Base-by-base conservation (phyloP, 2,888 invertebrate genomes). In the Listrodromus nycthemerus region DNA sequence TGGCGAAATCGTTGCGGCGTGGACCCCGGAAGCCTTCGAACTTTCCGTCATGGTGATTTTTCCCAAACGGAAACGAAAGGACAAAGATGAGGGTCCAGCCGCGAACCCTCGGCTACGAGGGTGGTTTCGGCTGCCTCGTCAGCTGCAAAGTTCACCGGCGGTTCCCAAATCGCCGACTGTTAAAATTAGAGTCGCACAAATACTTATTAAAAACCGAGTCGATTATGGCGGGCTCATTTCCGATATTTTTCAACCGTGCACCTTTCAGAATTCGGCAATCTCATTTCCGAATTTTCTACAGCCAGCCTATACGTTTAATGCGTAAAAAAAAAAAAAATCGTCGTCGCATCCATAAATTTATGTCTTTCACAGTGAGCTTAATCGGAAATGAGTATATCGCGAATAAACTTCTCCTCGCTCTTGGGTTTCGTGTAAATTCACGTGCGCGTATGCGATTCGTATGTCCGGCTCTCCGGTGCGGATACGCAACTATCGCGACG, bases 11-110 rank as follows among this genome's bases (percentile, higher is more conserved):
- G 87, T 90, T 83, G 81, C 55, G 82, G 66, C 41, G 69, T 71
- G 52, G 74, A 75, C 82, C 77, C 75, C 85, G 84, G 88, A 87
- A 89, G 88, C 85, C 78, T 71, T 74, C 50, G 30, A n/a, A 33
- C 61, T 30, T 73, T 70, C 86, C 88, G 88, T 89, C 87, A 88
- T 83, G 88, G 83, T 85, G 69, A 90, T 89, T 90, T 16, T 79
- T 69, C n/a, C n/a, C 66, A 30, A 19, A 58, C 27, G 80, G 52
- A 80, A 82, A 83, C 78, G 21, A 65, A 77, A 37, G 61, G 74
- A 70, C 69, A 50, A 58, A 79, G 30, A 74, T 30, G 21, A 80
- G 30, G 63, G 58, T 75, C 78, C 71, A 75, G 71, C 37, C 16
- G 63, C 27, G 27, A 55, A 37, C 24, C 55, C 33, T 30, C 52